Base-by-base conservation (phyloP, 2,888 invertebrate species). In the Spilarctia lutea region DNA sequence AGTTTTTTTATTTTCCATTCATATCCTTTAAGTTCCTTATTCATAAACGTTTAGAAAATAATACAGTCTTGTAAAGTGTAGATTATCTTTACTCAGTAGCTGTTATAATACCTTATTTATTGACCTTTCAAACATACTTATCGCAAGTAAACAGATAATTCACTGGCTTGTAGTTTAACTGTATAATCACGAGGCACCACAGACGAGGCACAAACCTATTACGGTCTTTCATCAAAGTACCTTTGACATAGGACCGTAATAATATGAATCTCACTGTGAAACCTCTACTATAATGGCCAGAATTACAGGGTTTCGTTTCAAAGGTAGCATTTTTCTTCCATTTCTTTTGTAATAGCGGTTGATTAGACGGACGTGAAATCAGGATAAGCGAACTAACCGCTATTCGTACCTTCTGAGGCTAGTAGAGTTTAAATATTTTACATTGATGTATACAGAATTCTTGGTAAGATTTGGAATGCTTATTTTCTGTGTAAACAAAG, bases 281-380 rank as follows among this genome's bases (percentile, higher is more conserved):
- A 74, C 72, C 71, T 76, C 76, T 72, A 76, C 70, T 75, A 69
- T 78, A 81, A 68, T 79, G 77, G 77, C 67, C 73, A 71, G 78
- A 79, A 82, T 82, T 81, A 81, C 74, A 77, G 77, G 75, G 77
- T 77, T 82, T 81, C 72, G 75, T 69, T 82, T 77, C 76, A 78
- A 81, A 82, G 77, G 76, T 56, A 78, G 75, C 75, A 79, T 78
- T 84, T 83, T 79, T 82, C 76, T 82, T 79, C 76, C 76, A 81
- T 86, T 86, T 81, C 87, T 79, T 84, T 86, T 83, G 83, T 84
- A 85, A 86, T 83, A 78, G 81, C 79, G 70, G 86, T 84, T 87
- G 86, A 87, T 87, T 87, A 85, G 82, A 81, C 81, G 81, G 83
- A 84, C 88, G 81, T 85, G 78, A 79, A 80, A 82, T 79, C 78